A percentile compares a stretch with the other conserved stretches of the same genome.
Evolutionary conservation across 2,888 invertebrate species (phyloP).

Genomic region (Apotomis turbidana): DNA sequence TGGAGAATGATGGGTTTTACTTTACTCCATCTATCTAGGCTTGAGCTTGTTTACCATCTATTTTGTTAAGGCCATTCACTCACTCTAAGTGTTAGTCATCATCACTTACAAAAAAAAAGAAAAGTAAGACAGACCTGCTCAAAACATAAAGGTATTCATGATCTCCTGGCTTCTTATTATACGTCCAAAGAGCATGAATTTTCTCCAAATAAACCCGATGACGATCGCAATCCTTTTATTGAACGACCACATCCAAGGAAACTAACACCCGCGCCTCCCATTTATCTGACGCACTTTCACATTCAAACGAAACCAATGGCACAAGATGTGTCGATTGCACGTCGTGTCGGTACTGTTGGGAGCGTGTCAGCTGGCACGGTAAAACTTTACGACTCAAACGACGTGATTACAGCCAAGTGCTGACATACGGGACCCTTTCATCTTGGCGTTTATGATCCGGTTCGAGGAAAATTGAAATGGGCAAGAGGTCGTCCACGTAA

Average conservation of each 20-base stretch:
- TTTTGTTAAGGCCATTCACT: too few relatives aligned
- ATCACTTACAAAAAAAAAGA: too few relatives aligned
- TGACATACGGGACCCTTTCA: constrained; percentile 42
- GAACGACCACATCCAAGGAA: constrained; percentile 12
- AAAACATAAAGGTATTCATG: too few relatives aligned
- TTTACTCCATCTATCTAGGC: too few relatives aligned
- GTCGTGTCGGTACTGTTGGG: constrained; percentile 17
- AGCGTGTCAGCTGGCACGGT: constrained; percentile 40
- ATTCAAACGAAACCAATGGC: constrained; percentile 35
- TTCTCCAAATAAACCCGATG: background rate
- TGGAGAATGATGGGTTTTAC: too few relatives aligned
- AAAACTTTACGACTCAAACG: constrained; percentile 39
- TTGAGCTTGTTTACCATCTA: too few relatives aligned
- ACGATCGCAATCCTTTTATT: background rate
- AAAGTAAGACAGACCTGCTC: too few relatives aligned
- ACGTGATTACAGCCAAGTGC: constrained; percentile 41
- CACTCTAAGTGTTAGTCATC: too few relatives aligned
- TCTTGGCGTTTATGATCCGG: constrained; percentile 38
- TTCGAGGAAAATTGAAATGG: constrained; percentile 39
- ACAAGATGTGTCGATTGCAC: constrained; percentile 37
- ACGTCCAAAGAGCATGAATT: background rate
- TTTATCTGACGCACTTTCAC: constrained; percentile 33
- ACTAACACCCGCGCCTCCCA: constrained; percentile 10
- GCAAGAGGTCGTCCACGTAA: constrained; percentile 27
- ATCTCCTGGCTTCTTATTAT: background rate